Percentiles rank a stretch among this genome's conserved stretches.
Conservation (phyloP, 2,113 vertebrate genomes). For the Ellobius talpinus region DNA sequence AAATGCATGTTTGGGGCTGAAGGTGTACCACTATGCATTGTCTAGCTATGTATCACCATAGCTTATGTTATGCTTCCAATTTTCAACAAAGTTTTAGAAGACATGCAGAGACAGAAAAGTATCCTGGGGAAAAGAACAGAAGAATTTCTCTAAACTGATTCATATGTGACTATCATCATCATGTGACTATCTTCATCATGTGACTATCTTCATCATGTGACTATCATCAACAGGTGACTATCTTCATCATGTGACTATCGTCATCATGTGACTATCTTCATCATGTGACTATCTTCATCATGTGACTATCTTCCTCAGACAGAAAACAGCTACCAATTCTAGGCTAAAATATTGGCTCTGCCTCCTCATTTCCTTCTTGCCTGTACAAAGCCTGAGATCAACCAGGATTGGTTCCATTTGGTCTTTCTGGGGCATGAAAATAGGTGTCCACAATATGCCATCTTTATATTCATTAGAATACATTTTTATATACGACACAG, state of each 20-base stretch:
- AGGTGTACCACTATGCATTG: background rate
- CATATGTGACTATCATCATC: background rate
- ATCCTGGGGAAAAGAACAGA: accelerated
- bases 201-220: background rate
- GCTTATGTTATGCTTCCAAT: background rate
- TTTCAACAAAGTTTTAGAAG: background rate
- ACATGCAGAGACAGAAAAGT: background rate
- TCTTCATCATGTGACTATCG: background rate
- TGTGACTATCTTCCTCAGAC: background rate
- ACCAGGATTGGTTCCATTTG: background rate
- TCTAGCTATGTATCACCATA: background rate
- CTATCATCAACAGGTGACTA: background rate
- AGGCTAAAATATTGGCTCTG: background rate
- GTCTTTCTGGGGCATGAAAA: background rate
- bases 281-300: background rate
- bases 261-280: background rate
- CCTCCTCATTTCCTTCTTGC: background rate
- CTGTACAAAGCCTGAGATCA: too few species aligned
- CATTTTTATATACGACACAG: background rate
- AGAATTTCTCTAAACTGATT: background rate
- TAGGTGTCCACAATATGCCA: too few species aligned
- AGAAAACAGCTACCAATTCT: background rate
- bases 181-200: background rate
- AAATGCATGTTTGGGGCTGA: background rate
- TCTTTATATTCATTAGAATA: background rate